These are phyloP conservation scores for Phataginus tricuspis DNA, from an alignment of 2,797 vertebrate species.

Conservation along the genomic window DNA sequence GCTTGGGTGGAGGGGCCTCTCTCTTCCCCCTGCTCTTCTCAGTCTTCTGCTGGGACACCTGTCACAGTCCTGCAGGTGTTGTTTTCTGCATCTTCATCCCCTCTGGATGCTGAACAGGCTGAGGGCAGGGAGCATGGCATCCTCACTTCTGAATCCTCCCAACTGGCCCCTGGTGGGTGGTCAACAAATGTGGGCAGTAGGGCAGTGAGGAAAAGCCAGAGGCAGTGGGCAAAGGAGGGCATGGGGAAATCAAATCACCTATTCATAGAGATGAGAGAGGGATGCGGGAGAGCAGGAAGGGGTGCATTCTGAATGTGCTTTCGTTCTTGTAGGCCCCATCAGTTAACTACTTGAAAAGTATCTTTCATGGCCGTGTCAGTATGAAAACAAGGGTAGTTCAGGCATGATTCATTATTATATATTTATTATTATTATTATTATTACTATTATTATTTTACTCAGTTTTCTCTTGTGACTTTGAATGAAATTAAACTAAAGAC, in stretches of 20 bases:
- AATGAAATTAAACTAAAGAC: neutral
- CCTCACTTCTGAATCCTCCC: neutral
- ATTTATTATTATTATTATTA: neutral
- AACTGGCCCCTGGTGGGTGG: neutral
- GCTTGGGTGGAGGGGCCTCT: neutral
- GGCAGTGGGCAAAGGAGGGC: neutral
- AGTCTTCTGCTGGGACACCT: neutral
- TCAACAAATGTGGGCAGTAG: neutral
- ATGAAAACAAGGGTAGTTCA: neutral
- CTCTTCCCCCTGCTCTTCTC: rapidly evolving
- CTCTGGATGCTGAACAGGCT: neutral
- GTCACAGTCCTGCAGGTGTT: rapidly evolving
- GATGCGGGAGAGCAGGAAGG: too few species aligned
- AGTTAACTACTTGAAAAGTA: neutral
- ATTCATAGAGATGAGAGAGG: rapidly evolving
- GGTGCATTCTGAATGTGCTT: neutral
- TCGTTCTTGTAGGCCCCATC: too few species aligned
- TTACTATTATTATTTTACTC: neutral
- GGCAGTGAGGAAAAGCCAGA: neutral
- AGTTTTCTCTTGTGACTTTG: neutral
- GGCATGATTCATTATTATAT: neutral
- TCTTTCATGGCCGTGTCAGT: neutral
- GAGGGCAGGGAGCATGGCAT: neutral
- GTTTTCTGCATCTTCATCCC: rapidly evolving
- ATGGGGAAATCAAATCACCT: rapidly evolving